Evolutionary conservation across 2,888 invertebrate species (phyloP), one percentile per base, ranked within the genome.

Genomic region (Blastobasis adustella): DNA sequence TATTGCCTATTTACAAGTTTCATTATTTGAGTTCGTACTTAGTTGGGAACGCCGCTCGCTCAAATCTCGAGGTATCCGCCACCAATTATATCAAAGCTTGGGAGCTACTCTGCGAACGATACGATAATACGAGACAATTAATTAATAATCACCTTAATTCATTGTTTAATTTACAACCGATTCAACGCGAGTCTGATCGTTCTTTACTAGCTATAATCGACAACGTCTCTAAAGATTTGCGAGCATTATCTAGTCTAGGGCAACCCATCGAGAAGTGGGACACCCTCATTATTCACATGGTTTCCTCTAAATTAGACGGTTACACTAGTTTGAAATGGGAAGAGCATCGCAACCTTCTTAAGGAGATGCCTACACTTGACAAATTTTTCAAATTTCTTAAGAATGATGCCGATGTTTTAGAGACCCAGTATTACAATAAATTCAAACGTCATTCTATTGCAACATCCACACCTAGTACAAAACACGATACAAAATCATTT

Each of bases 1-100:
- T 65, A n/a, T 50, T 56, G 7, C 49, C 41, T 1, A 63, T 65
- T 7, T 58, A 59, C 46, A 63, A 65, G n/a, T n/a, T n/a, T n/a
- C n/a, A n/a, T n/a, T n/a, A n/a, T n/a, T n/a, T n/a, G n/a, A n/a
- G n/a, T n/a, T n/a, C n/a, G n/a, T n/a, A n/a, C n/a, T n/a, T n/a
- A n/a, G n/a, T n/a, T n/a, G n/a, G n/a, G n/a, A n/a, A n/a, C n/a
- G n/a, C n/a, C n/a, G n/a, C n/a, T n/a, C n/a, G n/a, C n/a, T n/a
- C n/a, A n/a, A n/a, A n/a, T n/a, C n/a, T n/a, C n/a, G n/a, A n/a
- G n/a, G n/a, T n/a, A n/a, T n/a, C n/a, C n/a, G n/a, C n/a, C n/a
- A n/a, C n/a, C n/a, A n/a, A n/a, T n/a, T n/a, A n/a, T n/a, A n/a
- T n/a, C n/a, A n/a, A n/a, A n/a, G n/a, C n/a, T n/a, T n/a, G n/a